Evolutionary conservation across 2,888 invertebrate species (phyloP).

Genomic region (Panzeria rudis): DNA sequence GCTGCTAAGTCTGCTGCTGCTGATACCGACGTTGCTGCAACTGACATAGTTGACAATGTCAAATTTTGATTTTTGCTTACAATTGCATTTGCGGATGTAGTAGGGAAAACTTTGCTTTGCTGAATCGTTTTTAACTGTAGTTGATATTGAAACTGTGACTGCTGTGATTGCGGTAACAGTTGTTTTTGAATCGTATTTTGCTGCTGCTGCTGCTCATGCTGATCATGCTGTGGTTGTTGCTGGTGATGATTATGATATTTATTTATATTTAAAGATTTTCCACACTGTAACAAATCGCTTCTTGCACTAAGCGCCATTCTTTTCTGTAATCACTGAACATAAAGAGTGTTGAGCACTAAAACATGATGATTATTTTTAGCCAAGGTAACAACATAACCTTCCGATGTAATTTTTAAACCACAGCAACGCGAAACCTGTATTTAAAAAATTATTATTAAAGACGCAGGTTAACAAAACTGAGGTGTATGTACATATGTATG

Average conservation of each 20-base stretch:
- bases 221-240: slow-evolving; percentile 61
- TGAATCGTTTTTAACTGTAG: slow-evolving; percentile 54
- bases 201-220: no score
- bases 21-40: slow-evolving; percentile 42
- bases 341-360: slow-evolving; percentile 96
- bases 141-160: slow-evolving; percentile 56
- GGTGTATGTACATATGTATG: no score
- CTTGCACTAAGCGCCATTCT: slow-evolving; percentile 77
- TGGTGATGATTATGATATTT: slow-evolving; percentile 75
- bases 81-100: slow-evolving; percentile 57
- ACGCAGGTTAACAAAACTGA: not conserved
- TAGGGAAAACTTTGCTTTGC: slow-evolving; percentile 61
- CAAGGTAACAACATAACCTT: slow-evolving; percentile 97
- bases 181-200: slow-evolving; percentile 66
- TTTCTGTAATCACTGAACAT: slow-evolving; percentile 91
- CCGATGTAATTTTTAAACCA: slow-evolving; percentile 97
- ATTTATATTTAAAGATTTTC: slow-evolving; percentile 61
- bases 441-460: slow-evolving; percentile 8
- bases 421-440: slow-evolving; percentile 97
- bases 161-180: slow-evolving; percentile 50
- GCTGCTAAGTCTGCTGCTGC: slow-evolving; percentile 46
- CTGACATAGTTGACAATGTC: slow-evolving; percentile 47
- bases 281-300: slow-evolving; percentile 74
- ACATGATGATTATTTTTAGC: slow-evolving; percentile 99
- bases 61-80: slow-evolving; percentile 44